Percentiles rank a stretch among this genome's conserved stretches.
phyloP scores from a whole-genome alignment of 2,888 invertebrate species.

The Mactromeris polynyma region DNA sequence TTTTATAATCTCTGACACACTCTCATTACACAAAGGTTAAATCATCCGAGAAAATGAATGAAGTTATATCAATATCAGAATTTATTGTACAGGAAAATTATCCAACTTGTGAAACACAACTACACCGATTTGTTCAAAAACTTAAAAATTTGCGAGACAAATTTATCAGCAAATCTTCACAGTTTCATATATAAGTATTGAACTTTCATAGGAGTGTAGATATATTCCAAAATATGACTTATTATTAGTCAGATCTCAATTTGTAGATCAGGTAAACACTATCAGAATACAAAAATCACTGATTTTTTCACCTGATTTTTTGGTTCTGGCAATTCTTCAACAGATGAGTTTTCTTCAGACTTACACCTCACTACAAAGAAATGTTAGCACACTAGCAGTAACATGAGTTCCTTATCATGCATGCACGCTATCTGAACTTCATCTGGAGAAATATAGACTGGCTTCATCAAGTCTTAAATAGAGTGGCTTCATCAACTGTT shows the following conservation, averaged over 20 bases:
- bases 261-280: constrained; percentile 14
- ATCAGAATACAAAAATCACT: not conserved
- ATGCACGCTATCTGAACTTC: not conserved
- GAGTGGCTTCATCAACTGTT: too few relatives aligned
- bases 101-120: not conserved
- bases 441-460: not conserved
- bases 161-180: not conserved
- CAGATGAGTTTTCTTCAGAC: not conserved
- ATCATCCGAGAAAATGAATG: not conserved
- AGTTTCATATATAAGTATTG: not conserved
- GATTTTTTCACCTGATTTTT: constrained; percentile 42
- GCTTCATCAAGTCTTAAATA: not conserved
- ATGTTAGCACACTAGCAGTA: not conserved
- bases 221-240: not conserved
- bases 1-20: not conserved
- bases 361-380: not conserved
- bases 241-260: not conserved
- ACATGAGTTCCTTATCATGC: not conserved
- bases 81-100: not conserved
- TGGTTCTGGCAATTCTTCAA: constrained; percentile 41
- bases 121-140: not conserved
- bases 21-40: not conserved
- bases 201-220: not conserved
- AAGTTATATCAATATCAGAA: not conserved
- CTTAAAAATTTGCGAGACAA: not conserved